A percentile compares a stretch with the other conserved stretches of the same genome.
Evolutionary conservation across 2,113 vertebrate species (phyloP).

Genomic region (Scomber colias): DNA sequence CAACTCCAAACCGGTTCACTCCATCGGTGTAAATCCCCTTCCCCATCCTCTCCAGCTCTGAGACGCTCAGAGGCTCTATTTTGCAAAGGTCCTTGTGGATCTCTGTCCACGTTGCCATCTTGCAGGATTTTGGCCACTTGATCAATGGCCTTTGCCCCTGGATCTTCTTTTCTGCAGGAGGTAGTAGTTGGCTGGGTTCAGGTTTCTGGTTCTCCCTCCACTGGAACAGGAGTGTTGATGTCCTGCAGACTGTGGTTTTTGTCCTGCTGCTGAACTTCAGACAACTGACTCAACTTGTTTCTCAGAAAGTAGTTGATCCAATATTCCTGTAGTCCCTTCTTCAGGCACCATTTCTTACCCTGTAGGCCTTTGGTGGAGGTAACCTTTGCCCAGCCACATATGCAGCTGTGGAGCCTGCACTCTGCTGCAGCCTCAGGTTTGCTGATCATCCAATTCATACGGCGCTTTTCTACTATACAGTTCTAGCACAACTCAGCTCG

Average conservation of each 20-base stretch:
- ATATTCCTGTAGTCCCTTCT: neutral
- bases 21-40: neutral
- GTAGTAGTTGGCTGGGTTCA: neutral
- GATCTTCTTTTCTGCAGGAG: neutral
- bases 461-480: no score
- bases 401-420: neutral
- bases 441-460: neutral
- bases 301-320: neutral
- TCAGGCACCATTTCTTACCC: neutral
- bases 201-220: neutral
- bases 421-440: neutral
- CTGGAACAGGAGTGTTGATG: slow-evolving; percentile 1
- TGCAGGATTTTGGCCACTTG: slow-evolving; percentile 23
- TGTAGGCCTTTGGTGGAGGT: neutral
- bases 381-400: slow-evolving; percentile 4
- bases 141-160: neutral
- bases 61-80: neutral
- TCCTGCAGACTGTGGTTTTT: neutral
- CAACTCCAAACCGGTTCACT: neutral
- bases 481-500: no score
- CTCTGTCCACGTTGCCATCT: neutral
- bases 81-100: neutral
- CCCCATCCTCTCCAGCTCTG: slow-evolving; percentile 2
- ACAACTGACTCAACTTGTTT: neutral
- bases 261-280: slow-evolving; percentile 11